phyloP scores from a whole-genome alignment of 30 jellyfish, hydroid and myxozoan species.

The Turritopsis rubra region DNA sequence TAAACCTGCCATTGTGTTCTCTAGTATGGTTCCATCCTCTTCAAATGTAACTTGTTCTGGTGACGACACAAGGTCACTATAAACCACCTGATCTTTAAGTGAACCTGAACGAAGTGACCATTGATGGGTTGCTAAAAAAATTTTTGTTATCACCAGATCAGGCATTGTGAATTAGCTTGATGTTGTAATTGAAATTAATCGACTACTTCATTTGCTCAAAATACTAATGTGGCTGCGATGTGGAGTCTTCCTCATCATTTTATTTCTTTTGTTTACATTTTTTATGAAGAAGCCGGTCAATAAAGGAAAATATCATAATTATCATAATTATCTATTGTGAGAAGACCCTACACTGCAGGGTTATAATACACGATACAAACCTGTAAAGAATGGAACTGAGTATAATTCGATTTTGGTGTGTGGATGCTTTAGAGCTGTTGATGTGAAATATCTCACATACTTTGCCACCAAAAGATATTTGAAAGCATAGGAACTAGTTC shows the following conservation, averaged over 20 bases:
- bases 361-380: too few relatives aligned
- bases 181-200: too few relatives aligned
- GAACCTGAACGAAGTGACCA: conserved; percentile 13
- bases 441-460: neutral
- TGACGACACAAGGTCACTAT: neutral
- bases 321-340: neutral
- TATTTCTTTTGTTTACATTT: too few relatives aligned
- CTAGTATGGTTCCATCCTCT: neutral
- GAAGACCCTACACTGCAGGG: neutral
- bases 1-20: neutral
- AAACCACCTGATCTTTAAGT: neutral
- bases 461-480: neutral
- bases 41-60: neutral
- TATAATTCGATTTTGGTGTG: neutral
- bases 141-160: neutral
- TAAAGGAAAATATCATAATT: neutral
- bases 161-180: too few relatives aligned
- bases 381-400: neutral
- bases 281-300: too few relatives aligned
- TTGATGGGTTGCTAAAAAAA: conserved; percentile 2
- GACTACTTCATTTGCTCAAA: too few relatives aligned
- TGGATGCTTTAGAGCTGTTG: neutral
- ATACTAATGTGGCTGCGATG: too few relatives aligned
- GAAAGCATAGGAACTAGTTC: neutral
- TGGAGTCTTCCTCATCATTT: too few relatives aligned